These are phyloP conservation scores for Heterochromis multidens DNA, from an alignment of 2,113 vertebrate genomes.

Conservation along the genomic window DNA sequence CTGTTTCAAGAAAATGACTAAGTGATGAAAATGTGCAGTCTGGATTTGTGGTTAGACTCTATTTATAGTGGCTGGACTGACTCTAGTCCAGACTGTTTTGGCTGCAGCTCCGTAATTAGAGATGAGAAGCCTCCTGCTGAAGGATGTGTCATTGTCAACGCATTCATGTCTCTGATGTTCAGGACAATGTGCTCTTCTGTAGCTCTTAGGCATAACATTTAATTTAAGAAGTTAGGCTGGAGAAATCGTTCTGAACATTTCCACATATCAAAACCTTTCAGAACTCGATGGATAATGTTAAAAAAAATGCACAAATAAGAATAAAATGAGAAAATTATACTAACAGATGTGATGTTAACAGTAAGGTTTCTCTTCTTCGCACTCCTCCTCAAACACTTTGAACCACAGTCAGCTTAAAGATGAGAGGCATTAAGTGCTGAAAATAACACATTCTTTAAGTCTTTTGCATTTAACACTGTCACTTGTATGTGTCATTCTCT, in stretches of 20 bases:
- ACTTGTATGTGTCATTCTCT: background rate
- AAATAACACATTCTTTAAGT: background rate
- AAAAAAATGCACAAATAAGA: background rate
- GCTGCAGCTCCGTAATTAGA: constrained; percentile 43
- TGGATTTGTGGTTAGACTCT: background rate
- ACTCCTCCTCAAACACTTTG: background rate
- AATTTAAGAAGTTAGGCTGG: background rate
- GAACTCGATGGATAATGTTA: accelerated
- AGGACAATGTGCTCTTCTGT: background rate
- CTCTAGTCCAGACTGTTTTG: constrained; percentile 34
- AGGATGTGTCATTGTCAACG: constrained; percentile 13
- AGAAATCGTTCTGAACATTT: accelerated
- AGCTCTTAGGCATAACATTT: background rate
- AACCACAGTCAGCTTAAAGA: background rate
- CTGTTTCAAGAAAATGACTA: background rate
- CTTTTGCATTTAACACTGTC: accelerated
- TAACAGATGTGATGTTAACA: accelerated
- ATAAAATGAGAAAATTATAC: background rate
- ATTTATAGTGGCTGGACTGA: background rate
- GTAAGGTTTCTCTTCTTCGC: background rate
- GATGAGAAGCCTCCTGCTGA: background rate
- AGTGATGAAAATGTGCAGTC: background rate
- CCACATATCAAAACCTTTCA: background rate
- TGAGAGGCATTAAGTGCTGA: background rate
- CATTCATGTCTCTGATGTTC: background rate